These are phyloP conservation scores for Pipistrellus pygmaeus DNA, from an alignment of 2,797 vertebrate genomes.

Conservation along the genomic window DNA sequence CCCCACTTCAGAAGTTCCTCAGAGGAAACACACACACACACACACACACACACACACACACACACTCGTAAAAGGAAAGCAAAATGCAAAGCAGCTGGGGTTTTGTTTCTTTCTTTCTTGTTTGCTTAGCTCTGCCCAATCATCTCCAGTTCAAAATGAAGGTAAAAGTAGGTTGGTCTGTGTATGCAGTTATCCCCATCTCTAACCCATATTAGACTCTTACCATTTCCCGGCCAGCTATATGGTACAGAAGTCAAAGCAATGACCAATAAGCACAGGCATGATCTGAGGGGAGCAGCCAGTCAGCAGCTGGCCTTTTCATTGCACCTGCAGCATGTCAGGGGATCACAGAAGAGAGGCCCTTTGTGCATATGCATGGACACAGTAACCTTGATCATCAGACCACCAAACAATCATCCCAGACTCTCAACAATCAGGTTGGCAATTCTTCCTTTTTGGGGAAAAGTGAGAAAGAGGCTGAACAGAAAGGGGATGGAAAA, in stretches of 20 bases:
- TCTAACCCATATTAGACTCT: neutral
- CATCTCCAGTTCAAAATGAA: neutral
- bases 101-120: neutral
- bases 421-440: neutral
- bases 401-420: neutral
- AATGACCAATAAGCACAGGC: neutral
- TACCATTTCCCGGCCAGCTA: neutral
- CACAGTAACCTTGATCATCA: neutral
- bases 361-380: neutral
- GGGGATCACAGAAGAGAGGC: neutral
- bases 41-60: neutral
- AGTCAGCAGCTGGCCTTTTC: neutral
- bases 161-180: neutral
- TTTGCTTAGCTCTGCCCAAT: neutral
- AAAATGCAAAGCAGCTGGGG: neutral
- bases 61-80: neutral
- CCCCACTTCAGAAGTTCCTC: neutral
- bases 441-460: neutral
- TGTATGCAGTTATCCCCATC: neutral
- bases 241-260: neutral
- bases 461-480: neutral
- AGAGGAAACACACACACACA: neutral
- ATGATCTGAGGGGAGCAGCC: neutral
- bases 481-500: neutral
- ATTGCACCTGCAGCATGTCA: neutral